Evolutionary conservation across 2,797 vertebrate genomes (phyloP).

Genomic region (Sebastes cheni): DNA sequence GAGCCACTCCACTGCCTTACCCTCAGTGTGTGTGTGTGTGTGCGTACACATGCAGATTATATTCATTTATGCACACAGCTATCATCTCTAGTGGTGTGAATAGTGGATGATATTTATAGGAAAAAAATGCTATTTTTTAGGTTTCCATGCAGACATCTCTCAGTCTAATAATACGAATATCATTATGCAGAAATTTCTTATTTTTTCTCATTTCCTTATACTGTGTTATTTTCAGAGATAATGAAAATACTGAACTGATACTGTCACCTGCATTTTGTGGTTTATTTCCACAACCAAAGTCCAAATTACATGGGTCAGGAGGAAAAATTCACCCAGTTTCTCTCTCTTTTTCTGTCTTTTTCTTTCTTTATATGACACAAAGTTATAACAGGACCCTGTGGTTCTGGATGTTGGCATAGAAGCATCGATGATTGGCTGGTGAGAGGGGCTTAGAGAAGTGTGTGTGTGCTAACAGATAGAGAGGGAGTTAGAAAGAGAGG

Average conservation of each 20-base stretch:
- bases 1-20: slow-evolving; percentile 60
- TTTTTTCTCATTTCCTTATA: not conserved
- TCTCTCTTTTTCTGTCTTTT: not conserved
- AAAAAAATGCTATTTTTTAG: not conserved
- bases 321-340: not conserved
- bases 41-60: slow-evolving; percentile 24
- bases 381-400: slow-evolving; percentile 28
- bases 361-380: not conserved
- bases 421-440: slow-evolving; percentile 15
- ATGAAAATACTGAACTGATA: not conserved
- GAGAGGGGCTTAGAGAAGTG: slow-evolving; percentile 39
- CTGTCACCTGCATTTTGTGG: not conserved
- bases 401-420: slow-evolving; percentile 26
- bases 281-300: not conserved
- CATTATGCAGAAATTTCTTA: not conserved
- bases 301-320: not conserved
- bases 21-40: slow-evolving; percentile 7
- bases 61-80: slow-evolving; percentile 44
- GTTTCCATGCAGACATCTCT: not conserved
- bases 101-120: slow-evolving; percentile 1
- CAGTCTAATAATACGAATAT: not conserved
- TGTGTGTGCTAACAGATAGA: slow-evolving; percentile 31
- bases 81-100: slow-evolving; percentile 17
- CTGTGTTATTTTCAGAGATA: not conserved
- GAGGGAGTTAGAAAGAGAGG: slow-evolving; percentile 56